Percentiles rank a stretch among this genome's conserved stretches.
These are phyloP conservation scores for Pristionchus exspectatus DNA, from an alignment of 2,888 invertebrate species.

Conservation along the genomic window DNA sequence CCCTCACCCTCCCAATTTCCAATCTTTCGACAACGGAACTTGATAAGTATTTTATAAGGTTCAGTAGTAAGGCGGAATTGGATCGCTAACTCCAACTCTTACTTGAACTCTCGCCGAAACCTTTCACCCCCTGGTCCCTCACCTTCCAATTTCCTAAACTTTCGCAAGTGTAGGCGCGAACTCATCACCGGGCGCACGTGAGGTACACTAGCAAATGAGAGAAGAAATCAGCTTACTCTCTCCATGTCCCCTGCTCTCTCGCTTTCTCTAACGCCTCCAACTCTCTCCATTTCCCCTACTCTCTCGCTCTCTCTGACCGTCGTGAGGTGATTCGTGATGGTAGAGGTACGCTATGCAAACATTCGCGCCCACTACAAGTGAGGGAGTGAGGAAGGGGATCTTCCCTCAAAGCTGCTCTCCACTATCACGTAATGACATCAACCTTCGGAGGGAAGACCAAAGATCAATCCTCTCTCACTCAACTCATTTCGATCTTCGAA, in stretches of 20 bases:
- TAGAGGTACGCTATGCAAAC: not conserved
- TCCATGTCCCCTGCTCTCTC: not conserved
- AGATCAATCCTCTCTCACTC: no score
- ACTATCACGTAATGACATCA: not conserved
- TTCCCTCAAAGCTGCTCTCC: not conserved
- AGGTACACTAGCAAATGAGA: not conserved
- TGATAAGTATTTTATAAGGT: no score
- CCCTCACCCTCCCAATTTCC: not conserved
- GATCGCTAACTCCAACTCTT: no score
- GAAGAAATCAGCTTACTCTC: not conserved
- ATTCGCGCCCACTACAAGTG: not conserved
- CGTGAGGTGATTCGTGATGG: no score
- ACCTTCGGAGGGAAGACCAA: no score
- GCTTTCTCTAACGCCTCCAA: not conserved
- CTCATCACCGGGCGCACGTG: not conserved
- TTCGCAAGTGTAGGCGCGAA: not conserved
- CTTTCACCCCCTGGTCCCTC: not conserved
- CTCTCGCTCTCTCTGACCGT: not conserved
- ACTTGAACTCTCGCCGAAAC: not conserved
- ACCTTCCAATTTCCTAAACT: not conserved
- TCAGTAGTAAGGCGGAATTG: no score
- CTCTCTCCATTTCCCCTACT: not conserved
- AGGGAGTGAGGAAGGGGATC: not conserved
- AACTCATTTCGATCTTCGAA: no score
- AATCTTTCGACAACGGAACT: no score